phyloP scores from a whole-genome alignment of 2,113 vertebrate genomes.

The Falcunculus frontatus region DNA sequence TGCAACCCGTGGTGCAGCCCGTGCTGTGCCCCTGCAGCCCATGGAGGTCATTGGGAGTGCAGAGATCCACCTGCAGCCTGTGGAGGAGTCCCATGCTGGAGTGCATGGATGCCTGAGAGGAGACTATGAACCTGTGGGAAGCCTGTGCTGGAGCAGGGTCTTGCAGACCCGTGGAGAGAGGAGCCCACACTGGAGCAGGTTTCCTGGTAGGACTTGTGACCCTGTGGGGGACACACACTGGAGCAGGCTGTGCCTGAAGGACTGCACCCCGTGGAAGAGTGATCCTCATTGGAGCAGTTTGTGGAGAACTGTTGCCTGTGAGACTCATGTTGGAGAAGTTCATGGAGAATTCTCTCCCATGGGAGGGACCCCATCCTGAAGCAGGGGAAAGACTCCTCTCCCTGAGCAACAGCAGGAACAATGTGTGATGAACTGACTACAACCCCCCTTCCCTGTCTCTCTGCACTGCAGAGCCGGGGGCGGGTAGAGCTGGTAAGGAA shows the following conservation, averaged over 20 bases:
- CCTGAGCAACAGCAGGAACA: background rate
- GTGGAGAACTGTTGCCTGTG: background rate
- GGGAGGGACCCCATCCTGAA: background rate
- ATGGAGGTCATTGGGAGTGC: background rate
- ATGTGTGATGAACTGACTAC: background rate
- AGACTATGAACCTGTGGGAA: background rate
- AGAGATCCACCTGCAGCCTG: background rate
- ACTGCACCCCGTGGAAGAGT: accelerated
- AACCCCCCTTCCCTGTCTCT: background rate
- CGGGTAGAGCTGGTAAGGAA: background rate
- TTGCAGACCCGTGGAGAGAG: background rate
- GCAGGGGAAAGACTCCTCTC: background rate
- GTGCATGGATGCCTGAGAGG: background rate
- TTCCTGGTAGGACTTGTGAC: background rate
- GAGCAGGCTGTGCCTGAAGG: background rate
- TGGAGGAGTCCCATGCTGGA: background rate
- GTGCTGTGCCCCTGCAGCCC: background rate
- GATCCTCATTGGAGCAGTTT: background rate
- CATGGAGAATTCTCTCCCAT: background rate
- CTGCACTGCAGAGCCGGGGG: background rate
- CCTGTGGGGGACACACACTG: accelerated
- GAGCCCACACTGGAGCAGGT: background rate
- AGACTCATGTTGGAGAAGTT: background rate
- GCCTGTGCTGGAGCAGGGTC: background rate
- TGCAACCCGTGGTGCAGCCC: background rate